Evolutionary conservation across 1,140 invertebrate genomes (phyloP).

Genomic region (Thalassaphorura encarpata): DNA sequence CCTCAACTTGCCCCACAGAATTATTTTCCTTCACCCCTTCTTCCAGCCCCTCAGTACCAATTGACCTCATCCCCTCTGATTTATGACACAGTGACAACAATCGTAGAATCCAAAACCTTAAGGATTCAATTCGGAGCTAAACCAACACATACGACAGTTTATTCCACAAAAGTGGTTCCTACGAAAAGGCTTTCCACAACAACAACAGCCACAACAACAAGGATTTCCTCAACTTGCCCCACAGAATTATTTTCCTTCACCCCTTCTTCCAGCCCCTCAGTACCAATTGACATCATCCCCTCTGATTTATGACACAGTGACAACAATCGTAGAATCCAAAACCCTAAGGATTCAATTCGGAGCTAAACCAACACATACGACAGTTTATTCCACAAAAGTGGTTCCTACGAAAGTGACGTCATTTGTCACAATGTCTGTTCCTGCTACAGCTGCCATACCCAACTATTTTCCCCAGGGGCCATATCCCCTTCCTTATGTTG

Average conservation of each 20-base stretch:
- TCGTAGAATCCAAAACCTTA: constrained; percentile 67
- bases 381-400: constrained; percentile 69
- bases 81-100: constrained; percentile 63
- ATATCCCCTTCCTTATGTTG: constrained; percentile 51
- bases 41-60: constrained; percentile 50
- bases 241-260: constrained; percentile 25
- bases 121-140: constrained; percentile 80
- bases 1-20: too few species aligned
- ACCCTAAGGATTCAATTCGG: constrained; percentile 76
- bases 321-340: constrained; percentile 69
- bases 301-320: constrained; percentile 62
- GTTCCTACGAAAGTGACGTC: constrained; percentile 72
- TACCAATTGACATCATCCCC: constrained; percentile 70
- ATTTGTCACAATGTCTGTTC: constrained; percentile 62
- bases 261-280: constrained; percentile 42
- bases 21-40: constrained; percentile 1
- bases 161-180: constrained; percentile 70
- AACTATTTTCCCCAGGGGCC: constrained; percentile 53
- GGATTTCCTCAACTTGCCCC: constrained; percentile 61
- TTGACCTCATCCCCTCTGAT: constrained; percentile 70
- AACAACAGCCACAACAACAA: constrained; percentile 51
- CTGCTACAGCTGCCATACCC: constrained; percentile 52
- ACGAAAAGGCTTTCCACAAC: constrained; percentile 43
- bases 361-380: constrained; percentile 76
- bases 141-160: constrained; percentile 74